Evolutionary conservation across 2,797 vertebrate species (phyloP).

Genomic region (Anolis apletophallus): DNA sequence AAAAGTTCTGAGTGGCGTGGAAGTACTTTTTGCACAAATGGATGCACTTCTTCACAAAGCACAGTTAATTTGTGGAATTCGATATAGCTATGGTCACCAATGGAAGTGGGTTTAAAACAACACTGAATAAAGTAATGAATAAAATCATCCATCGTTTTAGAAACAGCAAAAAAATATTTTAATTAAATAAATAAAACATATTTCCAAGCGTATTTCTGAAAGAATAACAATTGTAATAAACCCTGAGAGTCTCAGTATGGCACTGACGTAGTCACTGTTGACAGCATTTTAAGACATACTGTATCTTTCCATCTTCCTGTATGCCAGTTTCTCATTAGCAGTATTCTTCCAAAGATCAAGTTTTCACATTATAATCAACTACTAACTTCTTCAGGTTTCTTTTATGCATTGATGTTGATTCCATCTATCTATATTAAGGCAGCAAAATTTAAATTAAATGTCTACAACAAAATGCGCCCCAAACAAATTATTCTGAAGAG

Average conservation of each 20-base stretch:
- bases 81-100: not conserved
- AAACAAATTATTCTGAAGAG: constrained; percentile 10
- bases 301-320: not conserved
- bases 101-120: not conserved
- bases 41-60: not conserved
- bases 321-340: not conserved
- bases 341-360: not conserved
- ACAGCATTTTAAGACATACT: constrained; percentile 11
- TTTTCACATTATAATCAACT: constrained; percentile 22
- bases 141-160: not conserved
- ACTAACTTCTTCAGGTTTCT: constrained; percentile 23
- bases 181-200: not conserved
- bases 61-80: not conserved
- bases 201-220: not conserved
- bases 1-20: not conserved
- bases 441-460: constrained; percentile 12
- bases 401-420: not conserved
- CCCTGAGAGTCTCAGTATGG: constrained; percentile 15
- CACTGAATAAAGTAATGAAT: not conserved
- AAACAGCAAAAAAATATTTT: not conserved
- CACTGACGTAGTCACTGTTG: constrained; percentile 6
- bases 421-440: rapidly evolving
- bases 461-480: not conserved
- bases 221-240: constrained; percentile 22
- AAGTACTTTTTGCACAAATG: not conserved